Percentiles rank a stretch among this genome's conserved stretches.
Evolutionary conservation across 2,888 invertebrate species (phyloP).

Genomic region (Bugulina stolonifera): DNA sequence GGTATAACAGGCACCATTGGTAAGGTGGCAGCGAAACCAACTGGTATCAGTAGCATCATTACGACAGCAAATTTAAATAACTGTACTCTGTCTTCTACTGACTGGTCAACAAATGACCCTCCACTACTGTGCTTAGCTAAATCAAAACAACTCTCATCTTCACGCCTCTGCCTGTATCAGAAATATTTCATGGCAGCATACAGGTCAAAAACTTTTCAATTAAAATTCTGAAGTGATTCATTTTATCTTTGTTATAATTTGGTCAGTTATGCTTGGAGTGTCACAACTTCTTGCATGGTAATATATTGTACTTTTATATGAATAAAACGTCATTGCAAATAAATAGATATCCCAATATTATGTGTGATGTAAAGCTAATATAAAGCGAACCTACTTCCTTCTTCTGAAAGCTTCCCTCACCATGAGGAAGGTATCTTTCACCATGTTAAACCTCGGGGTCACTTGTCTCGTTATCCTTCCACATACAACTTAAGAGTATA

Average conservation of each 20-base stretch:
- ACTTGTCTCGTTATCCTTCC: conserved; percentile 16
- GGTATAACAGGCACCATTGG: neutral
- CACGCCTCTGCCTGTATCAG: neutral
- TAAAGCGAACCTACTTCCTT: neutral
- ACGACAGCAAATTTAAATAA: neutral
- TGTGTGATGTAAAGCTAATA: too few species aligned
- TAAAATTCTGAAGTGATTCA: too few species aligned
- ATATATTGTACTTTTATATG: too few species aligned
- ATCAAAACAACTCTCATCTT: neutral
- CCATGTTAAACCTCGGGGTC: neutral
- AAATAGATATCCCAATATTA: too few species aligned
- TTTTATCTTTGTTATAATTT: too few species aligned
- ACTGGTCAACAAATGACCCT: neutral
- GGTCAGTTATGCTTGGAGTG: too few species aligned
- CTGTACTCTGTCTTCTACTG: conserved; percentile 2
- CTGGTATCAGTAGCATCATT: neutral
- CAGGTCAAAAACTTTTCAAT: too few species aligned
- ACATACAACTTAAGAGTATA: conserved; percentile 1
- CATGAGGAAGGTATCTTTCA: neutral
- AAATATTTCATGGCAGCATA: too few species aligned
- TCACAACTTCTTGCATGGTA: too few species aligned
- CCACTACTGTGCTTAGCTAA: conserved; percentile 8
- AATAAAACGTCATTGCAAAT: too few species aligned
- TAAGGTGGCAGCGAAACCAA: conserved; percentile 3
- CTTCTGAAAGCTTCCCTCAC: neutral